These are phyloP conservation scores for Trichacis sp. DNA, from an alignment of 2,888 invertebrate genomes.

Conservation along the genomic window DNA sequence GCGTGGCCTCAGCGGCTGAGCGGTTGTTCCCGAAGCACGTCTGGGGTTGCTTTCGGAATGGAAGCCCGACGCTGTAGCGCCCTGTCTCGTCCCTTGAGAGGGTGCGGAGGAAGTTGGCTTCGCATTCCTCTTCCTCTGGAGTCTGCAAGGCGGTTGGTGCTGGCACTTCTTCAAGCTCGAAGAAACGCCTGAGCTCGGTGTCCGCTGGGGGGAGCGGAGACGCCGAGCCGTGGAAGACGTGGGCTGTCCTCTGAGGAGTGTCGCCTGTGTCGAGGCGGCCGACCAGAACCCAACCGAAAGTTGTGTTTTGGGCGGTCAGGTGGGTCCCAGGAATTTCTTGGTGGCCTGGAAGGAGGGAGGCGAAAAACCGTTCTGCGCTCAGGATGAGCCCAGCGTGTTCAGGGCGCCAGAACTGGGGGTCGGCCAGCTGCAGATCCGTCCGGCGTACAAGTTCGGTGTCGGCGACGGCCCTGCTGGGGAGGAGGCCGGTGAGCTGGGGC, in stretches of 20 bases:
- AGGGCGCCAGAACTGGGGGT: neutral
- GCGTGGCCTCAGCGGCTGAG: neutral
- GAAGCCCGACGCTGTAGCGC: neutral
- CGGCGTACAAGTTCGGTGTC: too few species aligned
- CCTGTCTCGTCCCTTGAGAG: neutral
- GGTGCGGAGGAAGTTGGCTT: neutral
- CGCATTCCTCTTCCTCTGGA: neutral
- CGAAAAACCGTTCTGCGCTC: neutral
- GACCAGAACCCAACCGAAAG: too few species aligned
- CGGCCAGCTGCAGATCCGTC: neutral
- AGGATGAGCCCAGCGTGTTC: neutral
- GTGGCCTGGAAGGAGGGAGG: neutral
- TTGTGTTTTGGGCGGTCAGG: too few species aligned
- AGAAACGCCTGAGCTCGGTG: too few species aligned
- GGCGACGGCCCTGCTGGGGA: too few species aligned
- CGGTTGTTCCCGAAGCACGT: neutral
- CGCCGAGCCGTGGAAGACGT: too few species aligned
- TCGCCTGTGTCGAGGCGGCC: too few species aligned
- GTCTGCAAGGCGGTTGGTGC: neutral
- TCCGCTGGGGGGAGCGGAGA: too few species aligned
- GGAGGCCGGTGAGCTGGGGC: too few species aligned
- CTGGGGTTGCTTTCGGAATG: neutral
- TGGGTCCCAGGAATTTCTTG: neutral
- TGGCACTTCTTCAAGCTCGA: too few species aligned
- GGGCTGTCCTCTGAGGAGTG: too few species aligned